Evolutionary conservation across 2,888 invertebrate species (phyloP).

Genomic region (Bruchidius siliquastri): DNA sequence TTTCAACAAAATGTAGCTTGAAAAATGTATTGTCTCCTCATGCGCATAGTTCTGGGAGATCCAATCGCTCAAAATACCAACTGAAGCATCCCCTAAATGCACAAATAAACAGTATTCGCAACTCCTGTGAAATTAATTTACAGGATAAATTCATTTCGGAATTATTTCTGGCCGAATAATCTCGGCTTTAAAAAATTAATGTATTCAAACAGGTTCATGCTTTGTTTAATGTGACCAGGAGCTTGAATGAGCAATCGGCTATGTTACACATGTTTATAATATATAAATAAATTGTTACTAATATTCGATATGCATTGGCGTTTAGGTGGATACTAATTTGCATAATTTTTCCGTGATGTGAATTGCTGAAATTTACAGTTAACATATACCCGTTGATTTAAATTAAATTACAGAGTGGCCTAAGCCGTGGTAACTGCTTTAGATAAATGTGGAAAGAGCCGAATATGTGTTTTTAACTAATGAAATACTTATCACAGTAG

Average conservation of each 20-base stretch:
- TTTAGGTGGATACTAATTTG: no score
- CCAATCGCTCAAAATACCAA: not conserved
- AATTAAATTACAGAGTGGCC: no score
- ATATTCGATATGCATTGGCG: no score
- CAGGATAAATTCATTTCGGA: constrained; percentile 17
- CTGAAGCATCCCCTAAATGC: not conserved
- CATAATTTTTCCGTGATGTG: no score
- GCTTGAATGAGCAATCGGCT: constrained; percentile 16
- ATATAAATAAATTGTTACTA: not conserved
- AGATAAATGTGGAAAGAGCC: no score
- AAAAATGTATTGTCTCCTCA: not conserved
- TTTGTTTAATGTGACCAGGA: constrained; percentile 12
- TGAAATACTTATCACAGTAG: no score
- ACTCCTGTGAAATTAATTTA: constrained; percentile 9
- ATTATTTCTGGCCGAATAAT: constrained; percentile 19
- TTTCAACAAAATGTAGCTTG: not conserved
- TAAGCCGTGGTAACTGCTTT: no score
- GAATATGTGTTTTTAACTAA: no score
- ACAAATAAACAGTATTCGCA: not conserved
- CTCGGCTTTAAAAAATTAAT: constrained; percentile 6
- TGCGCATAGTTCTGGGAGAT: not conserved
- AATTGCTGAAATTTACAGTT: no score
- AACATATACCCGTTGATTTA: no score
- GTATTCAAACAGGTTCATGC: constrained; percentile 3
- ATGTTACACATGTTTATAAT: constrained; percentile 18